Base-by-base conservation (phyloP, 2,113 vertebrate genomes). In the Trachemys scripta region DNA sequence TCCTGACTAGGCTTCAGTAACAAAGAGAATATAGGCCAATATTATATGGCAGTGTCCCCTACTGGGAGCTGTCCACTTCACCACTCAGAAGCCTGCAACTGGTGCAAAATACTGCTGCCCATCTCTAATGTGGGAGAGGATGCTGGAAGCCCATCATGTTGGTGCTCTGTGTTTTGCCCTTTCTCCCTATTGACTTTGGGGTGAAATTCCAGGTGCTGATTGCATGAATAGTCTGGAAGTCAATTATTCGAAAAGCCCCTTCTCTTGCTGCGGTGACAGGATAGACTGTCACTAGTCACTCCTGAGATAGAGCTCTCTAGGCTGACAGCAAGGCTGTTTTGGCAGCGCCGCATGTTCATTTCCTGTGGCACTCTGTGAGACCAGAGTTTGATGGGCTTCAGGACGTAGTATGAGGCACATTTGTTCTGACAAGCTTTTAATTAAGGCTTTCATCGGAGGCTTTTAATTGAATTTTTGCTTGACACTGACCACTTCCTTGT, bases 341-440 rank as follows among this genome's bases (percentile, higher is more conserved):
- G 65, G 51, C 89, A 92, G 49, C 53, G 3, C 11, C 56, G 83
- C 82, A 85, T 82, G 76, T 91, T 95, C 85, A 81, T 1, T 0
- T 51, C 85, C 59, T 25, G 38, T 92, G 92, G 87, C 54, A 56
- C 54, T 94, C 92, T 51, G 84, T 93, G 79, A 78, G 82, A 27
- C 1, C 89, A 87, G 86, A 90, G 93, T 95, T 22, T 88, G 97
- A 87, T 91, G 80, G 72, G n/a, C 81, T 95, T 94, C 84, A 27
- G 89, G 93, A 87, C 79, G 81, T 81, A 42, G 90, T 87, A 47
- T 91, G 92, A 90, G 57, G 47, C 75, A 53, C 86, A 78, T 95
- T 96, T 96, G 53, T 93, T 96, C 92, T 97, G 93, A 56, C 80
- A 84, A 47, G n/a, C 88, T 95, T 96, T 93, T 96, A 97, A 96